Percentiles rank a stretch among this genome's conserved stretches.
Conservation (phyloP, 2,113 vertebrate genomes). For the Miniopterus natalensis region DNA sequence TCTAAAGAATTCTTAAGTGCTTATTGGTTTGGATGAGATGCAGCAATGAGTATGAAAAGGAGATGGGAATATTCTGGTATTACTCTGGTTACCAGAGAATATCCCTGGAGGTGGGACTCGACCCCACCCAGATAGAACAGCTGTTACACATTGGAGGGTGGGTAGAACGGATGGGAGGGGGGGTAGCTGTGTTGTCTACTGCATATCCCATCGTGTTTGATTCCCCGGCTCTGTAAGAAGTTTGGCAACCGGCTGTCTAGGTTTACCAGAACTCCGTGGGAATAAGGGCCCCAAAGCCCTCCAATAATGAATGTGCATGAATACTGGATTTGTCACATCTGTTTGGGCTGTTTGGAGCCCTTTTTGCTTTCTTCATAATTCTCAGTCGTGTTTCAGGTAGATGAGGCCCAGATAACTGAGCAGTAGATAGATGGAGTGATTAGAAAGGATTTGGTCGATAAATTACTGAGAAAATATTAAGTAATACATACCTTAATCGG, state of each 20-base stretch:
- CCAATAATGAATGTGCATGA: background rate
- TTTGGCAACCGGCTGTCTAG: background rate
- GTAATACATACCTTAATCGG: background rate
- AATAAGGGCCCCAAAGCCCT: background rate
- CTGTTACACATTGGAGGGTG: background rate
- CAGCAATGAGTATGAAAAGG: background rate
- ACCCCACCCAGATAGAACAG: background rate
- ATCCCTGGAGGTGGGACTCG: background rate
- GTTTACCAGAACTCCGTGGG: slow-evolving; percentile 12
- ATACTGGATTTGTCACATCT: background rate
- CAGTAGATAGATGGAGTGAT: background rate
- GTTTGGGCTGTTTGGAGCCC: background rate
- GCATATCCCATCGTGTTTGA: background rate
- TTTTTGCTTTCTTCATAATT: slow-evolving; percentile 1
- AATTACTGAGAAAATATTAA: slow-evolving; percentile 56
- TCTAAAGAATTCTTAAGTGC: background rate
- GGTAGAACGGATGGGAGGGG: background rate
- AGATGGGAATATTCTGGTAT: background rate
- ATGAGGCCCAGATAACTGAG: slow-evolving; percentile 1
- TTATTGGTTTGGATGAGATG: background rate
- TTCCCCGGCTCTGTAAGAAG: background rate
- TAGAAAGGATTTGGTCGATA: slow-evolving; percentile 48
- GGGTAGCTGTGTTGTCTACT: background rate
- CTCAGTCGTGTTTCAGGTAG: slow-evolving; percentile 6
- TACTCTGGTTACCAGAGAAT: background rate